Conservation (phyloP, 2,797 vertebrate species). For the Chelon labrosus region DNA sequence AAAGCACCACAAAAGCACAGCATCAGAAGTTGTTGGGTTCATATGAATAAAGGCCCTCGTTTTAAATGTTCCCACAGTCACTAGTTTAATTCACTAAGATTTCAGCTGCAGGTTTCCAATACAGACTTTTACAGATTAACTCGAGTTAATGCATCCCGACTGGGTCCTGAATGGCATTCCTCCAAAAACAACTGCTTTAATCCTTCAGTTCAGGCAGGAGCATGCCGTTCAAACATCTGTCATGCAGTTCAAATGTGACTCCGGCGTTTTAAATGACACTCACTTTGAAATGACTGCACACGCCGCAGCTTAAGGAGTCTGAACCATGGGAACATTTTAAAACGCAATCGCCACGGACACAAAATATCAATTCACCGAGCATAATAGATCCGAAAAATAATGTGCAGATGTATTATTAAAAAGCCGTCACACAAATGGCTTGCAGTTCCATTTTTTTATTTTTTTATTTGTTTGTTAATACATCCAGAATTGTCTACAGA, state of each 20-base stretch:
- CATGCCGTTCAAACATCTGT: constrained; percentile 72
- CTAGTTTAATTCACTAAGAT: constrained; percentile 28
- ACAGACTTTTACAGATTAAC: constrained; percentile 46
- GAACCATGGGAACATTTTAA: constrained; percentile 45
- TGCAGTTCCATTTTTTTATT: background rate
- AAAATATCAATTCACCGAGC: constrained; percentile 35
- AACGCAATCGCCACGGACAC: constrained; percentile 11
- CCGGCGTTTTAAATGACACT: constrained; percentile 51
- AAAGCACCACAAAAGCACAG: background rate
- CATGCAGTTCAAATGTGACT: constrained; percentile 62
- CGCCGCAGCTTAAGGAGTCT: constrained; percentile 40
- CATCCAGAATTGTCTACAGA: background rate
- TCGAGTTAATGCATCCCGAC: constrained; percentile 56
- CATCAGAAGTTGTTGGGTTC: background rate
- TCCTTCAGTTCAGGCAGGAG: constrained; percentile 58
- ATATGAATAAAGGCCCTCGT: background rate
- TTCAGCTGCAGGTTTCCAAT: constrained; percentile 37
- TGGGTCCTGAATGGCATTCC: constrained; percentile 55
- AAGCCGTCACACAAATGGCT: constrained; percentile 7
- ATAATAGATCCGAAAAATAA: constrained; percentile 15
- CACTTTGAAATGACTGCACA: constrained; percentile 32
- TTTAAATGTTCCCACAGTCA: constrained; percentile 4
- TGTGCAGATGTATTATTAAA: constrained; percentile 4
- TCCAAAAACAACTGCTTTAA: constrained; percentile 71
- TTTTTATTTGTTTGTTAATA: constrained; percentile 1